Evolutionary conservation across 2,888 invertebrate species (phyloP).

Genomic region (Schizaphis graminum): DNA sequence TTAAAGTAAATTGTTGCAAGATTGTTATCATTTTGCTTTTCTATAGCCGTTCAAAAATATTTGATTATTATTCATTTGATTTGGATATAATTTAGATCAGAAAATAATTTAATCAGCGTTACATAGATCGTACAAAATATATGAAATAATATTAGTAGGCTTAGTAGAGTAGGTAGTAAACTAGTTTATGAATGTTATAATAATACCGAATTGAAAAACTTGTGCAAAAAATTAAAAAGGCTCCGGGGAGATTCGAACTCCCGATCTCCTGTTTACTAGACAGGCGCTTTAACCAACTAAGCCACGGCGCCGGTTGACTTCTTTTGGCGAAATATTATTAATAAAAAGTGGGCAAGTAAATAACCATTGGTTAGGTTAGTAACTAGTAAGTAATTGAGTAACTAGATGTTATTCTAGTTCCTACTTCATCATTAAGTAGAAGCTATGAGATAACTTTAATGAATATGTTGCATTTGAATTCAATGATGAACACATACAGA

Average conservation of each 20-base stretch:
- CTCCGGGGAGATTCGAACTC: conserved; percentile 11
- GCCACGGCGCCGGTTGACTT: not conserved
- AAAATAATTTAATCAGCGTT: not conserved
- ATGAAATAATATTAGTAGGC: no score
- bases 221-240: not conserved
- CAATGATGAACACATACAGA: not conserved
- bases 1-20: not conserved
- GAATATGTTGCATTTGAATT: not conserved
- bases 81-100: not conserved
- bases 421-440: no score
- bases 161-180: no score
- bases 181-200: no score
- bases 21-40: not conserved
- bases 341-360: not conserved
- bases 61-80: not conserved
- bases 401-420: no score
- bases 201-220: not conserved
- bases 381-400: no score
- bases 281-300: conserved; percentile 21
- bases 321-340: accelerated
- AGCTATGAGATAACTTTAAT: no score
- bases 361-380: no score
- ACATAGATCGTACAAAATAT: not conserved
- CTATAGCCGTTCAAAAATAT: not conserved
- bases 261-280: conserved; percentile 17